phyloP scores from a whole-genome alignment of 92 coral and sea anemone species.

The Micromussa lordhowensis region DNA sequence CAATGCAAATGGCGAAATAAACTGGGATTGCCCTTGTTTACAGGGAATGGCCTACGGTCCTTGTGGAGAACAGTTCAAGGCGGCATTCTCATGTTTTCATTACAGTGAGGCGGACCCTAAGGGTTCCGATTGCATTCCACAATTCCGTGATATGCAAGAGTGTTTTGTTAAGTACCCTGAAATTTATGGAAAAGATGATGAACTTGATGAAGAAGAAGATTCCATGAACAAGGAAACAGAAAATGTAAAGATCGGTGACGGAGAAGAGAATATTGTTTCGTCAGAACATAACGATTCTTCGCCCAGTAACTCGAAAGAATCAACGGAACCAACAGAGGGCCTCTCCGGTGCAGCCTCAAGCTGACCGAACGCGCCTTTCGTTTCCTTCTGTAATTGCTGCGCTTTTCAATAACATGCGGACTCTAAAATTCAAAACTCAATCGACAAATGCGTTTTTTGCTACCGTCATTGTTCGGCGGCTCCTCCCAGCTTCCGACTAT shows the following conservation, averaged over 20 bases:
- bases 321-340: not conserved
- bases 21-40: slow-evolving; percentile 99
- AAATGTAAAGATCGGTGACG: slow-evolving; percentile 18
- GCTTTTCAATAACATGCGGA: too few species aligned
- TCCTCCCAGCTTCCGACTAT: too few species aligned
- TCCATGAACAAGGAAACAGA: slow-evolving; percentile 33
- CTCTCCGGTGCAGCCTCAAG: not conserved
- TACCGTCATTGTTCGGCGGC: too few species aligned
- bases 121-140: slow-evolving; percentile 95
- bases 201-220: slow-evolving; percentile 45
- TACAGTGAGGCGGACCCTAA: slow-evolving; percentile 92
- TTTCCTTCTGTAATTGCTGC: not conserved
- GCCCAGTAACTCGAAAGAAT: slow-evolving; percentile 2
- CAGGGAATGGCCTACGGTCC: slow-evolving; percentile 99
- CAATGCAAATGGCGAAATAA: slow-evolving; percentile 94
- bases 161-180: slow-evolving; percentile 95
- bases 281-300: slow-evolving; percentile 17
- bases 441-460: too few species aligned
- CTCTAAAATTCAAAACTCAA: too few species aligned
- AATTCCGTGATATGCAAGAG: slow-evolving; percentile 94
- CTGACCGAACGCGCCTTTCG: not conserved
- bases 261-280: slow-evolving; percentile 6
- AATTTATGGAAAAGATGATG: slow-evolving; percentile 91
- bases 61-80: slow-evolving; percentile 92
- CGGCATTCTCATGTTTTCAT: slow-evolving; percentile 97